A percentile compares a stretch with the other conserved stretches of the same genome.
Conservation (phyloP, 2,113 vertebrate genomes). For the Sitta europaea region DNA sequence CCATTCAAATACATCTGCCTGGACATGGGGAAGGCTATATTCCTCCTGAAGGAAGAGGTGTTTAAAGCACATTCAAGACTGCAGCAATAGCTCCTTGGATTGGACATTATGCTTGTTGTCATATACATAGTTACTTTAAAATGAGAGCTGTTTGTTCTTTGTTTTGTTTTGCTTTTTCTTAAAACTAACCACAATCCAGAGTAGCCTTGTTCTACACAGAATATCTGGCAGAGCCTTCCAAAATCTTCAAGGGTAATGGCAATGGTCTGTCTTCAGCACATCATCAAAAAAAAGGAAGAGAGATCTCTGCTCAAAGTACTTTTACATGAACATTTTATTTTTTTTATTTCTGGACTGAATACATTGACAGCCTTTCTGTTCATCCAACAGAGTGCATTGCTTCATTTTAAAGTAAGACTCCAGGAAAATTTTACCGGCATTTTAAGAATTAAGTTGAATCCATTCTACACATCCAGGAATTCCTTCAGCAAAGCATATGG, state of each 20-base stretch:
- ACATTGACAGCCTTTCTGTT: background rate
- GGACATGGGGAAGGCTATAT: background rate
- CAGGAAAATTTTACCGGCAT: background rate
- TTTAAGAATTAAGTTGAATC: background rate
- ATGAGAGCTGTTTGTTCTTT: background rate
- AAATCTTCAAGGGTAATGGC: background rate
- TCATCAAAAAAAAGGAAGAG: background rate
- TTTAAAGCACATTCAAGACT: background rate
- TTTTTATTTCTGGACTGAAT: background rate
- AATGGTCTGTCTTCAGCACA: background rate
- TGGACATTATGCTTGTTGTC: background rate
- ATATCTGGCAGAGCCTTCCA: background rate
- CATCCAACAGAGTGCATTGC: background rate
- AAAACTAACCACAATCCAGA: background rate
- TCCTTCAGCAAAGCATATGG: background rate
- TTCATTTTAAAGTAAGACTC: background rate
- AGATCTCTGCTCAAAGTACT: background rate
- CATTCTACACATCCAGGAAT: background rate
- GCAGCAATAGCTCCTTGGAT: background rate
- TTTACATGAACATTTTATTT: fast-evolving
- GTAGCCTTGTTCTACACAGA: fast-evolving
- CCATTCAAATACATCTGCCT: background rate
- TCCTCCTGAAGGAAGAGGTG: background rate
- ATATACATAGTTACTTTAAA: background rate
- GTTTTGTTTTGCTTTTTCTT: background rate